These are phyloP conservation scores for Mimachlamys varia DNA, from an alignment of 2,888 invertebrate genomes.

Conservation along the genomic window DNA sequence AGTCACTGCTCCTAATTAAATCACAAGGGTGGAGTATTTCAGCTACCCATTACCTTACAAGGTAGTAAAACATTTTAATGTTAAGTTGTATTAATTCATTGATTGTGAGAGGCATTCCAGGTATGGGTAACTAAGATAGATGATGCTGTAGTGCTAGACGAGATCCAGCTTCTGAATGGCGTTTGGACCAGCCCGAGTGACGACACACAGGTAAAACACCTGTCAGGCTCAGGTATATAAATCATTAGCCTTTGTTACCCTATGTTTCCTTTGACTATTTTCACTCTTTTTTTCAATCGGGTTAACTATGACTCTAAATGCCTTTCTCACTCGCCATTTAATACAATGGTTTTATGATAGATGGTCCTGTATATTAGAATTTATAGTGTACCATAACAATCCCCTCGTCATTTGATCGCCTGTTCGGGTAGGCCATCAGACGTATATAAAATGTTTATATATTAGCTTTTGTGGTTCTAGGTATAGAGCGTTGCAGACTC, in stretches of 20 bases:
- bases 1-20: background rate
- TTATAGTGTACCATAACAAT: constrained; percentile 28
- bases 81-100: constrained; percentile 18
- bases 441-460: constrained; percentile 36
- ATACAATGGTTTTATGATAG: constrained; percentile 23
- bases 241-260: background rate
- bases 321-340: constrained; percentile 34
- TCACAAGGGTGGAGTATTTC: background rate
- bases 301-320: constrained; percentile 34
- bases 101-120: background rate
- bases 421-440: constrained; percentile 28
- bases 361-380: constrained; percentile 36
- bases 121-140: background rate
- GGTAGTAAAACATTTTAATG: constrained; percentile 12
- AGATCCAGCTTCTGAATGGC: background rate
- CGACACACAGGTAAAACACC: background rate
- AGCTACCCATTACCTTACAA: background rate
- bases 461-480: constrained; percentile 16
- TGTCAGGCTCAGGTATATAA: constrained; percentile 7
- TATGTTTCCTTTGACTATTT: constrained; percentile 22
- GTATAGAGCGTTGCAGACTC: constrained; percentile 26
- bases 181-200: constrained; percentile 28
- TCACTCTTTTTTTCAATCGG: constrained; percentile 34
- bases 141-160: background rate
- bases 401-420: background rate